Percentiles rank a stretch among this genome's conserved stretches.
Evolutionary conservation across 1,140 invertebrate genomes (phyloP).

Genomic region (Drosophila miranda): DNA sequence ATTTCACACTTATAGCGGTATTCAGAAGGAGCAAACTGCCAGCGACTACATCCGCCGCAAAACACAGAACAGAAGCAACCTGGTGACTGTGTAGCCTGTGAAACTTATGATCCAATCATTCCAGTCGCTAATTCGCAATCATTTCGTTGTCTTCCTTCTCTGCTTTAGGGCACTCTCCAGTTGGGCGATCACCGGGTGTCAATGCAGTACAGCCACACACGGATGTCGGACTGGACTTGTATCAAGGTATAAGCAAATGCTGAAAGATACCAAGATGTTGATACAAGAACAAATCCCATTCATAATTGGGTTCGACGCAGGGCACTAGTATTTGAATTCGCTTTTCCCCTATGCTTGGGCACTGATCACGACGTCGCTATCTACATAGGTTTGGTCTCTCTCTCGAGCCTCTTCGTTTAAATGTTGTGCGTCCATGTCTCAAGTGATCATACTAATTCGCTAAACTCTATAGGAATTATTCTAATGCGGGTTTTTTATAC

Average conservation of each 20-base stretch:
- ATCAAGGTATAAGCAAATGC: slow-evolving; percentile 83
- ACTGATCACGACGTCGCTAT: no score
- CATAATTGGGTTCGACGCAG: not conserved
- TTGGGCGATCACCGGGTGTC: slow-evolving; percentile 88
- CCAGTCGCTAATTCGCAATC: slow-evolving; percentile 57
- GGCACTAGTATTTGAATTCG: no score
- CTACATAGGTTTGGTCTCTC: no score
- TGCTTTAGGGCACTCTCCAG: slow-evolving; percentile 86
- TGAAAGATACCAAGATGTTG: slow-evolving; percentile 1
- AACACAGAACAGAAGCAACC: slow-evolving; percentile 75
- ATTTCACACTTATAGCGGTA: slow-evolving; percentile 36
- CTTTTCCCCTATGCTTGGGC: no score
- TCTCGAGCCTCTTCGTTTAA: no score
- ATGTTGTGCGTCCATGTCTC: no score
- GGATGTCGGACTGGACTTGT: slow-evolving; percentile 87
- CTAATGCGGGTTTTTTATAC: no score
- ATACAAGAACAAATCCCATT: slow-evolving; percentile 16
- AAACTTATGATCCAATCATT: slow-evolving; percentile 37
- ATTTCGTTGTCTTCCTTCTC: slow-evolving; percentile 66
- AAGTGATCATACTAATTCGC: no score
- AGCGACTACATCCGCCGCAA: slow-evolving; percentile 26
- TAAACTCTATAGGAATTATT: no score
- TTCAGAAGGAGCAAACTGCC: slow-evolving; percentile 14
- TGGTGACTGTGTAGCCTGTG: slow-evolving; percentile 82
- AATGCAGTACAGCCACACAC: slow-evolving; percentile 88